phyloP scores from a whole-genome alignment of 2,113 vertebrate genomes.

The Chaetorhynchus papuensis region DNA sequence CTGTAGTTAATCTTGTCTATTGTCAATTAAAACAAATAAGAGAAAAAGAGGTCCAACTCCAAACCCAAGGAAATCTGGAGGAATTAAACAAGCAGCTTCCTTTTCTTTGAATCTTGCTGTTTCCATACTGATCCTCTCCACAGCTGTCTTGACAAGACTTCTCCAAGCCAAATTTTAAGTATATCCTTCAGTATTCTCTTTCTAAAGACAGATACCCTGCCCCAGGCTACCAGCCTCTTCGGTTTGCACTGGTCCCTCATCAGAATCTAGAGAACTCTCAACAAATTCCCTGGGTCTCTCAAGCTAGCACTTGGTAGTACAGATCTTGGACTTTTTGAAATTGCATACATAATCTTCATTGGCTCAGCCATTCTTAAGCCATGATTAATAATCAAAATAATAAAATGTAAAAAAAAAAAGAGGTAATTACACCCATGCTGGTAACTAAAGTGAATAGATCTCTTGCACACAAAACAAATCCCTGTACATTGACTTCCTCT shows the following conservation, averaged over 20 bases:
- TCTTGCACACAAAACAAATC: constrained; percentile 69
- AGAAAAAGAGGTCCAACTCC: not conserved
- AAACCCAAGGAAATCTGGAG: not conserved
- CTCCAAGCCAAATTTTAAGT: not conserved
- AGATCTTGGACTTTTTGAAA: constrained; percentile 37
- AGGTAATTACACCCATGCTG: constrained; percentile 60
- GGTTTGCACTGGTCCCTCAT: not conserved
- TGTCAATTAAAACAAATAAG: not conserved
- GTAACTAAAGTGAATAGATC: constrained; percentile 71
- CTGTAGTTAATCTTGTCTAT: not conserved
- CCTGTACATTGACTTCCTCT: constrained; percentile 70
- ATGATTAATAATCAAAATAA: constrained; percentile 72
- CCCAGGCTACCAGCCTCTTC: not conserved
- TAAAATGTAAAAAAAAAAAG: constrained; percentile 39
- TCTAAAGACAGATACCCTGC: not conserved
- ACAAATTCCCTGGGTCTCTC: not conserved
- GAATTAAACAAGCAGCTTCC: not conserved
- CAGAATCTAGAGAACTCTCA: not conserved
- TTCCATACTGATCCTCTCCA: not conserved
- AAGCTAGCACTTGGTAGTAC: not conserved
- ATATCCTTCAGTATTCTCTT: not conserved
- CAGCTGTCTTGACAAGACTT: not conserved
- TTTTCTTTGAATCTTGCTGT: not conserved
- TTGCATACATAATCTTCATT: constrained; percentile 44
- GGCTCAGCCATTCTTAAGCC: constrained; percentile 60